A percentile compares a stretch with the other conserved stretches of the same genome.
These are phyloP conservation scores for Dryas iulia DNA, from an alignment of 1,140 invertebrate genomes.

Conservation along the genomic window DNA sequence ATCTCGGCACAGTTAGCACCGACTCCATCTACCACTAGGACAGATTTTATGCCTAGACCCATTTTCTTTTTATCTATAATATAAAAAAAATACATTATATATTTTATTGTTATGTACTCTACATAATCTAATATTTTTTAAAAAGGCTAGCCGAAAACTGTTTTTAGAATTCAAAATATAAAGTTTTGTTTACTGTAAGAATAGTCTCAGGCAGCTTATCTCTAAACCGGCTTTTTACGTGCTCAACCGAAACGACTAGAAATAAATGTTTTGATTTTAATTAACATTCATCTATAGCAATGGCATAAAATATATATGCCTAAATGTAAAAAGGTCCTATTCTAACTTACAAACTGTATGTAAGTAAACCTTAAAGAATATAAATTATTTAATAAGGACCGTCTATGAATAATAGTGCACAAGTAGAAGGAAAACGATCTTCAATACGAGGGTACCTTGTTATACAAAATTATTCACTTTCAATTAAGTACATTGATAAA, in stretches of 20 bases:
- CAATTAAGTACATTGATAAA: too few relatives aligned
- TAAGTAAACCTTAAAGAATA: not conserved
- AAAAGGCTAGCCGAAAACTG: too few relatives aligned
- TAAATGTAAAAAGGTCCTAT: too few relatives aligned
- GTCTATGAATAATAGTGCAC: not conserved
- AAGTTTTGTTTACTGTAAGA: not conserved
- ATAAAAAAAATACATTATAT: too few relatives aligned
- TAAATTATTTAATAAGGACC: not conserved
- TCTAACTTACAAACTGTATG: too few relatives aligned
- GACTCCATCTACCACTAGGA: constrained; percentile 96
- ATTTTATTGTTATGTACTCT: too few relatives aligned
- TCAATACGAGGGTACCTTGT: not conserved
- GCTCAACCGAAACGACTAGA: not conserved
- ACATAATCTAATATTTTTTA: too few relatives aligned
- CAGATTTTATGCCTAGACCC: constrained; percentile 83
- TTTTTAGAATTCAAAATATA: not conserved
- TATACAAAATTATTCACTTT: not conserved
- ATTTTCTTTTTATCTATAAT: constrained; percentile 32
- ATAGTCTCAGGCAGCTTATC: not conserved
- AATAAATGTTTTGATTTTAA: not conserved
- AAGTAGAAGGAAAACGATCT: not conserved
- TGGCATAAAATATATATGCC: too few relatives aligned
- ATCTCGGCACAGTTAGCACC: constrained; percentile 91
- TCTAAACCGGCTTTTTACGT: not conserved
- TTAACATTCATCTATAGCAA: not conserved